Conservation (phyloP, 2,113 vertebrate genomes). For the Vulpes ferrilata region DNA sequence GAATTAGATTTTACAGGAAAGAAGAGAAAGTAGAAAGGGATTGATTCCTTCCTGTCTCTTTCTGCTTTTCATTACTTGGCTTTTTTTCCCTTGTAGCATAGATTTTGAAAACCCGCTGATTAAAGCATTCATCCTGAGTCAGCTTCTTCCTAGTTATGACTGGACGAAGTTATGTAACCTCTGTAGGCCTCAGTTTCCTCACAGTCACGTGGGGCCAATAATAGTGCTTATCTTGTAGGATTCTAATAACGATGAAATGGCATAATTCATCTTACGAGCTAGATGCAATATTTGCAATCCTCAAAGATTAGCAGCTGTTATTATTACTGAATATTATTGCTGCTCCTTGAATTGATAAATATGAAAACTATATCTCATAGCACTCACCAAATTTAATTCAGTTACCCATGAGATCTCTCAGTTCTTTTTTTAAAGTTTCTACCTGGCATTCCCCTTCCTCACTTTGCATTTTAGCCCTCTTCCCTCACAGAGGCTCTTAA, state of each 20-base stretch:
- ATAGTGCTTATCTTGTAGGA: background rate
- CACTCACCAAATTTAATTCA: background rate
- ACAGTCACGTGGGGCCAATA: background rate
- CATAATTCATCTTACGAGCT: background rate
- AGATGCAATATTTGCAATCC: background rate
- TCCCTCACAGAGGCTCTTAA: background rate
- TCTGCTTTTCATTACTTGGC: background rate
- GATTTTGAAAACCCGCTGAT: background rate
- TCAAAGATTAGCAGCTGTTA: background rate
- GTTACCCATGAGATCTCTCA: background rate
- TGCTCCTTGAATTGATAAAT: background rate
- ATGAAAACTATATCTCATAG: background rate
- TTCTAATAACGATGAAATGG: background rate
- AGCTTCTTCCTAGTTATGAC: constrained; percentile 35
- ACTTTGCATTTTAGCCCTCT: background rate
- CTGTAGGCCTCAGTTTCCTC: background rate
- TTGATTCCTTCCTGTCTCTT: background rate
- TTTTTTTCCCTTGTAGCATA: background rate
- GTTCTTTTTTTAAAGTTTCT: constrained; percentile 36
- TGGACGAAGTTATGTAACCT: background rate
- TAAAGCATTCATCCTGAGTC: background rate
- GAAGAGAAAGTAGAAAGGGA: background rate
- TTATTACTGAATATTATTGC: background rate
- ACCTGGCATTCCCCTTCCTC: background rate
- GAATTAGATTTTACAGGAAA: background rate